Evolutionary conservation across 2,797 vertebrate genomes (phyloP).

Genomic region (Onychomys arenicola): DNA sequence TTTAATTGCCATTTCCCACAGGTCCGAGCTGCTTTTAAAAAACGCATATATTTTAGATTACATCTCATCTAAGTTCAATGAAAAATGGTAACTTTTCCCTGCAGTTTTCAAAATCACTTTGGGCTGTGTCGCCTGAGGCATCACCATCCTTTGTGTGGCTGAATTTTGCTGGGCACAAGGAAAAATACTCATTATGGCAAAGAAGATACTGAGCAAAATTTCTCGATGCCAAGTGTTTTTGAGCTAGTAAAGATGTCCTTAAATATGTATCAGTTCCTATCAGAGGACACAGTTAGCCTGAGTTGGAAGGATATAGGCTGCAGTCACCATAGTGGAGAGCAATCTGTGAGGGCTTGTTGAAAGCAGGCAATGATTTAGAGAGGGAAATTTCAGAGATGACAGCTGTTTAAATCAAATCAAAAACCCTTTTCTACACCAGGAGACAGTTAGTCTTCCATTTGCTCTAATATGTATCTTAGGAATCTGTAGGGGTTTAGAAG

Average conservation of each 20-base stretch:
- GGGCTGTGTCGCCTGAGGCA: background rate
- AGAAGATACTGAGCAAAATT: slow-evolving; percentile 56
- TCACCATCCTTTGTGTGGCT: slow-evolving; percentile 2
- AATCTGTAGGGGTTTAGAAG: slow-evolving; percentile 75
- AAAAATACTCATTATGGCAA: slow-evolving; percentile 56
- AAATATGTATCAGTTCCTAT: slow-evolving; percentile 66
- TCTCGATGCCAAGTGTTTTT: slow-evolving; percentile 54
- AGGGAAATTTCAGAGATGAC: slow-evolving; percentile 84
- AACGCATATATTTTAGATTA: background rate
- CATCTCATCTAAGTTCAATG: slow-evolving; percentile 56
- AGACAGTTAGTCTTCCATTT: slow-evolving; percentile 80
- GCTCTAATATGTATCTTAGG: slow-evolving; percentile 76
- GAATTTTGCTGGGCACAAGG: slow-evolving; percentile 51
- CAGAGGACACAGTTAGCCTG: slow-evolving; percentile 63
- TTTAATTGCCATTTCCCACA: slow-evolving; percentile 59
- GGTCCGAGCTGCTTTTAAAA: slow-evolving; percentile 63
- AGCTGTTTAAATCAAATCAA: slow-evolving; percentile 84
- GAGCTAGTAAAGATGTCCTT: slow-evolving; percentile 54
- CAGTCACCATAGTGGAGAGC: slow-evolving; percentile 61
- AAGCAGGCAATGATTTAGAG: slow-evolving; percentile 81
- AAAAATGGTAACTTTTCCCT: slow-evolving; percentile 18
- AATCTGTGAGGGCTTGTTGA: slow-evolving; percentile 71
- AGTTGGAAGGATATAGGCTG: slow-evolving; percentile 52
- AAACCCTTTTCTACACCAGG: slow-evolving; percentile 76
- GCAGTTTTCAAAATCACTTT: slow-evolving; percentile 51